A percentile compares a stretch with the other conserved stretches of the same genome.
phyloP scores from a whole-genome alignment of 2,888 invertebrate species.

The Eucera pruinosa region DNA sequence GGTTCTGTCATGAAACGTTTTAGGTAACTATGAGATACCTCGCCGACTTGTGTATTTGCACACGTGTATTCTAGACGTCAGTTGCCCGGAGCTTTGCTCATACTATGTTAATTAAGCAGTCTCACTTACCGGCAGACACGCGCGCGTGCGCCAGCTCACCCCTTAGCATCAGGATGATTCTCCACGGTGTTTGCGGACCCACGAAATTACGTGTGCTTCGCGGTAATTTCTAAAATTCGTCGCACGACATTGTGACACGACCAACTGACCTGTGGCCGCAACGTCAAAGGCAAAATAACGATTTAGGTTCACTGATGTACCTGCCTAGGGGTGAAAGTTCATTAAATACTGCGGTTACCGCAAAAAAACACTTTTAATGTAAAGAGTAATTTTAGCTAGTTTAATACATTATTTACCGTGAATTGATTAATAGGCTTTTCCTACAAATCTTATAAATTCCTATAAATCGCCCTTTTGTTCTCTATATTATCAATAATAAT shows the following conservation, averaged over 20 bases:
- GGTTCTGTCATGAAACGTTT: constrained; percentile 31
- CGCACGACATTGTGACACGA: background rate
- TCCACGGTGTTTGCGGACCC: constrained; percentile 26
- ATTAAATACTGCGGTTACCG: background rate
- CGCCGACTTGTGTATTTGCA: constrained; percentile 42
- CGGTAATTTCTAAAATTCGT: constrained; percentile 37
- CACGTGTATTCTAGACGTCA: constrained; percentile 37
- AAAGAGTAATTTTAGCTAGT: no score
- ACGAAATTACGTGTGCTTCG: constrained; percentile 35
- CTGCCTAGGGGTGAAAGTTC: background rate
- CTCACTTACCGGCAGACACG: constrained; percentile 40
- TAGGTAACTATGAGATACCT: constrained; percentile 17
- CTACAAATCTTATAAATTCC: no score
- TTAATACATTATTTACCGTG: no score
- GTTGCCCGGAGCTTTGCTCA: constrained; percentile 32
- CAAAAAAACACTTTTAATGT: no score
- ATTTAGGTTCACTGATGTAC: background rate
- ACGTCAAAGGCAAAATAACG: constrained; percentile 13
- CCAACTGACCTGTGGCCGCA: background rate
- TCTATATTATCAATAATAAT: no score
- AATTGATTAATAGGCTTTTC: no score
- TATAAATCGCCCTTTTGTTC: no score
- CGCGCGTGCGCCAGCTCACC: background rate
- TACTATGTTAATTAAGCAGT: constrained; percentile 59
- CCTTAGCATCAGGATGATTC: constrained; percentile 35